phyloP scores from a whole-genome alignment of 2,888 invertebrate genomes.

The Agelastica alni region DNA sequence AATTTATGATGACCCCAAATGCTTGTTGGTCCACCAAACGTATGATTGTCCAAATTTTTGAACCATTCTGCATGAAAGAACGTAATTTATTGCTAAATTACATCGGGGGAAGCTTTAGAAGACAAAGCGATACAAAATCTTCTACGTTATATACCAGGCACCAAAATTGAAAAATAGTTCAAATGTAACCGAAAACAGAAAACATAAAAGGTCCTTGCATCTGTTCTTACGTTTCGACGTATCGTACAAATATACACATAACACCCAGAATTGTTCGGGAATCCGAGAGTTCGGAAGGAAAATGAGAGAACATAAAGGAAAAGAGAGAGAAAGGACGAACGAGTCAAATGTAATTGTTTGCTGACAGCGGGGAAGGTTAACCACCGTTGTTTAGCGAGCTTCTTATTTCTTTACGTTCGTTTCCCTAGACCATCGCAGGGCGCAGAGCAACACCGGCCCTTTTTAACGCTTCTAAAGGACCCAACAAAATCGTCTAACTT shows the following conservation, averaged over 20 bases:
- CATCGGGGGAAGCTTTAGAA: no score
- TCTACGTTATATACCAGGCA: no score
- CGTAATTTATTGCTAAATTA: no score
- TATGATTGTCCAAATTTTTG: no score
- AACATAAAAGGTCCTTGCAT: conserved; percentile 34
- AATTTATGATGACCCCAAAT: no score
- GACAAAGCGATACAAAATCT: no score
- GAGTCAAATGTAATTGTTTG: conserved; percentile 42
- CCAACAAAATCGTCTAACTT: not conserved
- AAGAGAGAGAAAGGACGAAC: conserved; percentile 17
- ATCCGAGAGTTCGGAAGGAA: conserved; percentile 34
- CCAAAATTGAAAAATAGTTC: no score
- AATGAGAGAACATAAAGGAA: conserved; percentile 12
- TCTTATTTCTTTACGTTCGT: conserved; percentile 29
- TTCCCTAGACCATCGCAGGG: conserved; percentile 15
- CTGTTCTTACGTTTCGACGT: conserved; percentile 40
- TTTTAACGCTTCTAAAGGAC: not conserved
- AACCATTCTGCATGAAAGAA: no score
- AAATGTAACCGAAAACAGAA: no score
- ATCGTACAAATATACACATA: no score
- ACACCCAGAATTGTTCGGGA: conserved; percentile 35
- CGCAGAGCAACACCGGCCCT: conserved; percentile 1
- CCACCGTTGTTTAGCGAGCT: conserved; percentile 39
- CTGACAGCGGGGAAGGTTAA: conserved; percentile 45
- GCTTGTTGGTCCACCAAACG: no score